These are phyloP conservation scores for Craseonycteris thonglongyai DNA, from an alignment of 2,113 vertebrate genomes.

Conservation along the genomic window DNA sequence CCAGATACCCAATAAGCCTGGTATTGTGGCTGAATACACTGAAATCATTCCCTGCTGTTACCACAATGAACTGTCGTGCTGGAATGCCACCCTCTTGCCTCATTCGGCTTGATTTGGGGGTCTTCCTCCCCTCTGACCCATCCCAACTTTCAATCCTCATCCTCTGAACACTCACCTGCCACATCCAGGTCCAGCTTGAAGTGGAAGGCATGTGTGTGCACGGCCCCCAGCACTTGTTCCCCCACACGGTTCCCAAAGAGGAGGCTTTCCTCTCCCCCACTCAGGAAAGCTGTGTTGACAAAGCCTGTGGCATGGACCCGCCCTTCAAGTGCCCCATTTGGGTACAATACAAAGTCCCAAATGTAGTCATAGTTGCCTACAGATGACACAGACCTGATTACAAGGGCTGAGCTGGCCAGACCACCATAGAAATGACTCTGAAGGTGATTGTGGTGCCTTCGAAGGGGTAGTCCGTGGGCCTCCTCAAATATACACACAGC, in stretches of 20 bases:
- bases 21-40: background rate
- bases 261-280: conserved; percentile 54
- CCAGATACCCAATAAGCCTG: background rate
- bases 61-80: background rate
- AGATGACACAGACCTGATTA: conserved; percentile 84
- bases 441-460: conserved; percentile 87
- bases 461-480: conserved; percentile 84
- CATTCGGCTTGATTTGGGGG: background rate
- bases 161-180: conserved; percentile 78
- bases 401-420: conserved; percentile 85
- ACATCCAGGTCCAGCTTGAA: conserved; percentile 93
- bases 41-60: background rate
- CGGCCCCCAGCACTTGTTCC: conserved; percentile 83
- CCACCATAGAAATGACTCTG: conserved; percentile 84
- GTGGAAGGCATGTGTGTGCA: conserved; percentile 89
- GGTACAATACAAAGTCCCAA: conserved; percentile 91
- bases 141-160: background rate
- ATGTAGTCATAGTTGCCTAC: conserved; percentile 90
- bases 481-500: conserved; percentile 93
- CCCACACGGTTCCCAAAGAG: conserved; percentile 86
- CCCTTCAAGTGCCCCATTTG: conserved; percentile 87
- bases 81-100: background rate
- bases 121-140: background rate
- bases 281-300: conserved; percentile 82
- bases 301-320: conserved; percentile 90